Evolutionary conservation across 2,797 vertebrate genomes (phyloP).

Genomic region (Australoheros facetus): DNA sequence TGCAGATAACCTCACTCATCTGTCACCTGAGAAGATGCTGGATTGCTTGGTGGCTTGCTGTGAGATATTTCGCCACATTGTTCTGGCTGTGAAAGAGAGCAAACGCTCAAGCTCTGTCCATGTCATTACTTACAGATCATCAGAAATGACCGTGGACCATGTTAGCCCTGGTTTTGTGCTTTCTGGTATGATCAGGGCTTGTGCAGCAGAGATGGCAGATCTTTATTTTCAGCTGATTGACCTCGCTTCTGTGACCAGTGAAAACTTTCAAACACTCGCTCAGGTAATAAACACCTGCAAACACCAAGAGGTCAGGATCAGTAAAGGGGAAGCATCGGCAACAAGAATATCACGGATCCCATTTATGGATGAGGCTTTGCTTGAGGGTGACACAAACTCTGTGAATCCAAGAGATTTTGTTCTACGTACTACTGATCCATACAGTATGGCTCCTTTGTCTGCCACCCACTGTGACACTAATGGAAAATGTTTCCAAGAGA

Average conservation of each 20-base stretch:
- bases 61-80: conserved; percentile 82
- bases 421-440: conserved; percentile 83
- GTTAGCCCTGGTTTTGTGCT: conserved; percentile 85
- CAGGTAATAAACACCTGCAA: conserved; percentile 72
- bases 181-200: conserved; percentile 84
- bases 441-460: conserved; percentile 72
- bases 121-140: conserved; percentile 85
- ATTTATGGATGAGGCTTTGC: conserved; percentile 26
- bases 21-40: conserved; percentile 71
- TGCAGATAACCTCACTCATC: conserved; percentile 77
- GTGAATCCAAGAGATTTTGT: conserved; percentile 54
- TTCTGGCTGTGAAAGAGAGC: conserved; percentile 79
- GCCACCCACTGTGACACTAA: conserved; percentile 55
- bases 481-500: conserved; percentile 33
- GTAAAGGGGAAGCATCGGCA: conserved; percentile 73
- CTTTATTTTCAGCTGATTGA: conserved; percentile 81
- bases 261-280: conserved; percentile 80
- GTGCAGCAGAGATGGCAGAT: conserved; percentile 77
- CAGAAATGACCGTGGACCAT: conserved; percentile 79
- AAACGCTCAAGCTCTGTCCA: conserved; percentile 59
- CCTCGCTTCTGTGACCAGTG: conserved; percentile 75
- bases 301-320: conserved; percentile 83
- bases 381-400: conserved; percentile 19
- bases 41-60: conserved; percentile 81
- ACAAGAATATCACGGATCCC: conserved; percentile 74